Evolutionary conservation across 2,113 vertebrate genomes (phyloP).

Genomic region (Cyanoliseus patagonus): DNA sequence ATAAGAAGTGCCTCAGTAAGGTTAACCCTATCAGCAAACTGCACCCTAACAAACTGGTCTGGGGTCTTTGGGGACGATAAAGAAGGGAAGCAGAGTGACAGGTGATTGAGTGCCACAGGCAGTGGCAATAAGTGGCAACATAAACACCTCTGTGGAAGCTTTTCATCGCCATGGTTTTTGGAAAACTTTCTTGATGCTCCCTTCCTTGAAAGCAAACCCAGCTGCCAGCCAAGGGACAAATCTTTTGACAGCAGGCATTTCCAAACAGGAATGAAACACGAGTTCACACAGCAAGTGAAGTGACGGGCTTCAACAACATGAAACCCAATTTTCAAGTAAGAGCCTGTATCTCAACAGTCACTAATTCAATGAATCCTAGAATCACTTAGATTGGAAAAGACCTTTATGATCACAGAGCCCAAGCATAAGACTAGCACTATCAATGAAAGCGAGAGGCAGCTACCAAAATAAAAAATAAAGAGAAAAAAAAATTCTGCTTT

Average conservation of each 20-base stretch:
- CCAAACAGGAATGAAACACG: background rate
- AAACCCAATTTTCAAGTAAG: background rate
- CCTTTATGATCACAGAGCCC: background rate
- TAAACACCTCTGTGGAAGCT: background rate
- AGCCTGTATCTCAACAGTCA: background rate
- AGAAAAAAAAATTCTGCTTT: background rate
- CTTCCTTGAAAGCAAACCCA: background rate
- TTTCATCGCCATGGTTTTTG: background rate
- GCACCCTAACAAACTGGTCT: background rate
- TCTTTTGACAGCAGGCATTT: background rate
- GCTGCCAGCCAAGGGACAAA: background rate
- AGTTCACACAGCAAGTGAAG: background rate
- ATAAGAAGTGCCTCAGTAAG: background rate
- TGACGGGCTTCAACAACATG: background rate
- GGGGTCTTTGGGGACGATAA: background rate
- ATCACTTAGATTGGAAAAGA: background rate
- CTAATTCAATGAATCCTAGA: background rate
- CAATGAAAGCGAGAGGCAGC: background rate
- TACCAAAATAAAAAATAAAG: background rate
- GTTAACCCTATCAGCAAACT: background rate
- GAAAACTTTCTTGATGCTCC: background rate
- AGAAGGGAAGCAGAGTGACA: background rate
- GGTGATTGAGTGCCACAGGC: background rate
- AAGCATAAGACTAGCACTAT: background rate
- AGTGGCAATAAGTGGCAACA: background rate